These are phyloP conservation scores for Goniozus legneri DNA, from an alignment of 1,140 invertebrate species.

Conservation along the genomic window DNA sequence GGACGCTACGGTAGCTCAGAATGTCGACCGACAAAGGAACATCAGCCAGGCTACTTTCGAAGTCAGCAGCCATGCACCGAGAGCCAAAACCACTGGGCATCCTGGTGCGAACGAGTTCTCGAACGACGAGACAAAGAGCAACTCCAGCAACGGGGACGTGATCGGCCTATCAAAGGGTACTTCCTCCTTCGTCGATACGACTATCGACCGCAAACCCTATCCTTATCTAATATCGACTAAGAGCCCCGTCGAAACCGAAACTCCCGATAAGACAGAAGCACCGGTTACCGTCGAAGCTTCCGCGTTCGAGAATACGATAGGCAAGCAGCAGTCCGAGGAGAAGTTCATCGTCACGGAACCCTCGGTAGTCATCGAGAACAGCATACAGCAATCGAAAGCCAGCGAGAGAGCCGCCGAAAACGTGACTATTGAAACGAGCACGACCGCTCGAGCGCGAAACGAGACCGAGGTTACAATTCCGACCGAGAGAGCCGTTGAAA, in stretches of 20 bases:
- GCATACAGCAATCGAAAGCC: conserved; percentile 31
- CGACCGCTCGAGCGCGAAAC: too few species aligned
- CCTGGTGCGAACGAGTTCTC: too few species aligned
- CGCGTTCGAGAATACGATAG: conserved; percentile 41
- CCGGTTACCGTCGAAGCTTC: conserved; percentile 25
- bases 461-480: background rate
- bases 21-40: background rate
- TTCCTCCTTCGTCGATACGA: conserved; percentile 18
- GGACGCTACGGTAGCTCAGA: conserved; percentile 4
- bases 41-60: too few species aligned
- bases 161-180: too few species aligned
- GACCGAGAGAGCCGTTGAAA: background rate
- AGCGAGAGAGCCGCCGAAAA: background rate
- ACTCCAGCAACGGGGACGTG: too few species aligned
- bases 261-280: background rate
- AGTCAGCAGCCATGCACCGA: conserved; percentile 3
- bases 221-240: conserved; percentile 22
- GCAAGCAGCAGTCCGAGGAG: conserved; percentile 24
- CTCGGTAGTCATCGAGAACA: conserved; percentile 37
- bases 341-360: conserved; percentile 35
- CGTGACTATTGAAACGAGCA: background rate
- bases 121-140: too few species aligned
- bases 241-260: conserved; percentile 1
- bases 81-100: conserved; percentile 21
- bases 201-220: conserved; percentile 25